These are phyloP conservation scores for Papilio machaon DNA, from an alignment of 1,140 invertebrate genomes.

Conservation along the genomic window DNA sequence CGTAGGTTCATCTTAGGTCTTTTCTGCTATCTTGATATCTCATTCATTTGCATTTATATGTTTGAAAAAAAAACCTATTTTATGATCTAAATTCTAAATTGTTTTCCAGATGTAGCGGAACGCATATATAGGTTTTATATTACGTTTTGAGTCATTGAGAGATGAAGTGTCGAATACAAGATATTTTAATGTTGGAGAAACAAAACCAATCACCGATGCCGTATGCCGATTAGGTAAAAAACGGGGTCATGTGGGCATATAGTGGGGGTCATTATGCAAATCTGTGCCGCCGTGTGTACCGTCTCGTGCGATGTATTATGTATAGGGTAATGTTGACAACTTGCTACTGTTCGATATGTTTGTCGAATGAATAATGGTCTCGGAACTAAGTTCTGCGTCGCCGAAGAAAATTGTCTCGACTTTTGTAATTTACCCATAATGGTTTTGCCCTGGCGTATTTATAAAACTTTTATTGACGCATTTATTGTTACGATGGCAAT, in stretches of 20 bases:
- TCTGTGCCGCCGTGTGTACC: constrained; percentile 42
- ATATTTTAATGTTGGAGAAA: constrained; percentile 42
- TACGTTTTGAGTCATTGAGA: not conserved
- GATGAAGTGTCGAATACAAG: not conserved
- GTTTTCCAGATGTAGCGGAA: too few species aligned
- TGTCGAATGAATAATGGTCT: constrained; percentile 11
- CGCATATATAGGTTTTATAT: not conserved
- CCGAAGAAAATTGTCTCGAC: constrained; percentile 22
- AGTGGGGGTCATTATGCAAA: constrained; percentile 59
- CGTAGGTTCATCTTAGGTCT: too few species aligned
- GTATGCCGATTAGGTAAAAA: constrained; percentile 41
- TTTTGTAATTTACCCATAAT: constrained; percentile 14
- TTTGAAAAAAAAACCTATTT: too few species aligned
- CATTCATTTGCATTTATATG: too few species aligned
- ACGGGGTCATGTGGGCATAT: constrained; percentile 54
- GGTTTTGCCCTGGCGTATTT: not conserved
- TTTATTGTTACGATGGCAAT: not conserved
- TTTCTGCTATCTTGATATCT: too few species aligned
- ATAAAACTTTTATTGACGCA: not conserved
- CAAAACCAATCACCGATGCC: constrained; percentile 39
- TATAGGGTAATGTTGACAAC: constrained; percentile 44
- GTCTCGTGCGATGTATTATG: constrained; percentile 47
- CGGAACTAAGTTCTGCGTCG: constrained; percentile 9
- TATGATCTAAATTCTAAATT: too few species aligned
- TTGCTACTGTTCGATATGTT: constrained; percentile 36